Conservation (phyloP, 2,113 vertebrate species). For the Hippoglossus stenolepis region DNA sequence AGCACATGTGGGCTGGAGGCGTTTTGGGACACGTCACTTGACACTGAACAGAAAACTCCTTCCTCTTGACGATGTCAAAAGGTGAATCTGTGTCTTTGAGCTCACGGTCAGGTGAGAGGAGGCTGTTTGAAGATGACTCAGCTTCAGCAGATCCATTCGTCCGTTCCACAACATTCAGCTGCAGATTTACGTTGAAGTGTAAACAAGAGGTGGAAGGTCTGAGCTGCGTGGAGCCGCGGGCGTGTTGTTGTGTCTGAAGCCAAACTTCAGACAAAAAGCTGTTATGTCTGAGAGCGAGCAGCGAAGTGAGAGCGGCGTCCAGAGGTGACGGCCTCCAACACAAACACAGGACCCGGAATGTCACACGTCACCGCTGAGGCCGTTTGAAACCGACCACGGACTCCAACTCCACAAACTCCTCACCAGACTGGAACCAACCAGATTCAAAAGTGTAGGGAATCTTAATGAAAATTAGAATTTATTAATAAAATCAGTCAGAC, state of each 20-base stretch:
- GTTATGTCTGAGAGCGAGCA: slow-evolving; percentile 47
- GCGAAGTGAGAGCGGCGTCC: slow-evolving; percentile 14
- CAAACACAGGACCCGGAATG: slow-evolving; percentile 15
- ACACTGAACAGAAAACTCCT: too few species aligned
- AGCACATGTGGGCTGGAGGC: too few species aligned
- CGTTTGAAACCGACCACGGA: too few species aligned
- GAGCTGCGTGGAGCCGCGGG: neutral
- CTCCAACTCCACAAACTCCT: neutral
- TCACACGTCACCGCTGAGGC: too few species aligned
- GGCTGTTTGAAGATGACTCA: neutral
- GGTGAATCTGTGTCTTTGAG: too few species aligned
- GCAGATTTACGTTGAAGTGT: slow-evolving; percentile 14
- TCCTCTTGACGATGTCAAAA: too few species aligned
- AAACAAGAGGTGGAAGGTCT: slow-evolving; percentile 46
- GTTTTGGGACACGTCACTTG: too few species aligned
- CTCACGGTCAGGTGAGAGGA: too few species aligned
- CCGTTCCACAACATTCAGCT: slow-evolving; percentile 47
- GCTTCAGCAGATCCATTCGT: slow-evolving; percentile 28
- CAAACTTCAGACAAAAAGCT: slow-evolving; percentile 50
- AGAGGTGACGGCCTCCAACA: slow-evolving; percentile 10
- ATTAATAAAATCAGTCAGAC: slow-evolving; percentile 60
- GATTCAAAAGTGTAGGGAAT: neutral
- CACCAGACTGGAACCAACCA: neutral
- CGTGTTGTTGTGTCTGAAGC: slow-evolving; percentile 52
- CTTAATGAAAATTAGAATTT: slow-evolving; percentile 29